phyloP scores from a whole-genome alignment of 2,888 invertebrate genomes.

The Cylindroiulus punctatus region DNA sequence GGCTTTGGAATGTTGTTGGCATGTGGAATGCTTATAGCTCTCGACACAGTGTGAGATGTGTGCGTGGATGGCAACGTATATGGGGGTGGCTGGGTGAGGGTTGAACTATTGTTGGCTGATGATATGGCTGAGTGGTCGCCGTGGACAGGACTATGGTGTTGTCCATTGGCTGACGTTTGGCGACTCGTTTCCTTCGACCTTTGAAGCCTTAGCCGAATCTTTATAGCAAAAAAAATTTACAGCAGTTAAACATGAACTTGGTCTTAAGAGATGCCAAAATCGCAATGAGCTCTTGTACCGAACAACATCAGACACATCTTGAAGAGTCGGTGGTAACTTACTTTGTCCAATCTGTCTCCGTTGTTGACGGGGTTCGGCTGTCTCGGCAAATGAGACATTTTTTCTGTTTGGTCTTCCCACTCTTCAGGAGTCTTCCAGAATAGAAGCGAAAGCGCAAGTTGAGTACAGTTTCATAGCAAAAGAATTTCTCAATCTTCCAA shows the following conservation, averaged over 20 bases:
- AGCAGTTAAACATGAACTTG: background rate
- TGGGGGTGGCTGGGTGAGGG: slow-evolving; percentile 62
- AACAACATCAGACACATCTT: too few species aligned
- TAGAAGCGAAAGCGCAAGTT: background rate
- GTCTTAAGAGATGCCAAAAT: background rate
- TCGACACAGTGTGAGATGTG: slow-evolving; percentile 62
- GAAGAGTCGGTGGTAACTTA: slow-evolving; percentile 53
- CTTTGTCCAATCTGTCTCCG: slow-evolving; percentile 73
- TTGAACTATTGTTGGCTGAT: slow-evolving; percentile 58
- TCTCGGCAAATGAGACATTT: slow-evolving; percentile 51
- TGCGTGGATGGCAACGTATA: slow-evolving; percentile 61
- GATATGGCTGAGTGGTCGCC: slow-evolving; percentile 70
- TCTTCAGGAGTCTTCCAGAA: slow-evolving; percentile 75
- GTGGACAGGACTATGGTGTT: slow-evolving; percentile 68
- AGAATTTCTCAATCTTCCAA: background rate
- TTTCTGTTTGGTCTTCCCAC: slow-evolving; percentile 65
- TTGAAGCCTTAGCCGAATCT: slow-evolving; percentile 63
- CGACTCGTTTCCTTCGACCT: slow-evolving; percentile 63
- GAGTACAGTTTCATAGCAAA: background rate
- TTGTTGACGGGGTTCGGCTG: slow-evolving; percentile 68
- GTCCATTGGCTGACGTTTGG: slow-evolving; percentile 60
- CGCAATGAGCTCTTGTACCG: too few species aligned
- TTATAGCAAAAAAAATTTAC: background rate
- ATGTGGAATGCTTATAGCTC: slow-evolving; percentile 69
- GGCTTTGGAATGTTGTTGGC: slow-evolving; percentile 69